These are phyloP conservation scores for Origma solitaria DNA, from an alignment of 2,113 vertebrate genomes.

Conservation along the genomic window DNA sequence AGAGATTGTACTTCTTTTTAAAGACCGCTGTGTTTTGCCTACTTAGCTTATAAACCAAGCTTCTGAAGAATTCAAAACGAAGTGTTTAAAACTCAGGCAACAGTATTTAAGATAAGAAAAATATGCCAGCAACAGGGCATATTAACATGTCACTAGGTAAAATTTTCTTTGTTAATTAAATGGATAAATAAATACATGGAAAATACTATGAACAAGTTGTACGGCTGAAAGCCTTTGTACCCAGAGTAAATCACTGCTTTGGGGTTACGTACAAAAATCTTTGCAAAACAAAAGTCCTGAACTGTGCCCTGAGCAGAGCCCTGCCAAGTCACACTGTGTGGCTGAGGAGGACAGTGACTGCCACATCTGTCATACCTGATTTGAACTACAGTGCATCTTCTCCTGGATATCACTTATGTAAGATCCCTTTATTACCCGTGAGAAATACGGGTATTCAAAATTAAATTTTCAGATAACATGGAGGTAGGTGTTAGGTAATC, in stretches of 20 bases:
- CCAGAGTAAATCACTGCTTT: background rate
- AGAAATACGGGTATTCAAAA: background rate
- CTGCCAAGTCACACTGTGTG: background rate
- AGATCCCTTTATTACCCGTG: background rate
- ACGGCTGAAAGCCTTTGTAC: background rate
- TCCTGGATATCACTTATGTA: too few relatives aligned
- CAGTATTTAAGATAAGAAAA: background rate
- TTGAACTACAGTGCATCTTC: background rate
- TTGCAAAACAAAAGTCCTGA: background rate
- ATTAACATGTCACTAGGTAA: background rate
- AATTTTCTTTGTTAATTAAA: background rate
- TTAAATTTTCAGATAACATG: background rate
- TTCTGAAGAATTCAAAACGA: background rate
- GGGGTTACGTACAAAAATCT: background rate
- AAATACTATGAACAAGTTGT: background rate
- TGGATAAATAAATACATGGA: background rate
- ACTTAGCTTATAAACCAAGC: background rate
- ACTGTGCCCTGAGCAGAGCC: background rate
- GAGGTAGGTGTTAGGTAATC: background rate
- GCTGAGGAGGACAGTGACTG: background rate
- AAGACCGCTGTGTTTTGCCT: background rate
- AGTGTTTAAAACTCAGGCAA: background rate
- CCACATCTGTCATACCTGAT: rapidly evolving
- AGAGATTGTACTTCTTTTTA: background rate
- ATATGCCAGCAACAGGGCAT: background rate